Base-by-base conservation (phyloP, 1,140 invertebrate genomes). In the Mamestra configurata region DNA sequence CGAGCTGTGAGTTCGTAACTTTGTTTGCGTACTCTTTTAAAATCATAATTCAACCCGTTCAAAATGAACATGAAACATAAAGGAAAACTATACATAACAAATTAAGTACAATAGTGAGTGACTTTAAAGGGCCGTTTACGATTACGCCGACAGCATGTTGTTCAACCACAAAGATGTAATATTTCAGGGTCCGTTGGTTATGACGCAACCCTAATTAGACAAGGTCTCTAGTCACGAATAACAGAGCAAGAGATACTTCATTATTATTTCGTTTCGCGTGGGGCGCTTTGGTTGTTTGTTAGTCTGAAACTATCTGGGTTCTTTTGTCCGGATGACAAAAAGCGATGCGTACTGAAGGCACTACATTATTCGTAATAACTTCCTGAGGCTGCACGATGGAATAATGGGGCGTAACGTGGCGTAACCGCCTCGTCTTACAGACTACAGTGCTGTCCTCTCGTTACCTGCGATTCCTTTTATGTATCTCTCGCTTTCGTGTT, bases 291-390 rank as follows among this genome's bases (percentile, higher is more conserved):
- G 66, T 77, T 79, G 80, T 83, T 82, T 83, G 72, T 81, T 77
- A 64, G 53, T 77, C 81, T 79, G 81, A 72, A 86, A 79, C 80
- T 80, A 82, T 81, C 55, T 81, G 72, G 57, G 68, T 73, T 75
- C 77, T 83, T 87, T 88, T 88, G 83, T 88, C 71, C 75, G 37
- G 18, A 51, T 72, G 80, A 88, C 84, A 87, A 86, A 85, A 87
- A 86, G 81, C 78, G 79, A 53, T 70, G 81, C 79, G 80, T 82
- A 79, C 73, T 80, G 72, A 55, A 80, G 82, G 72, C 84, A 86
- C 86, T 86, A 85, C 84, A 87, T 87, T 87, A 87, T 80, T 84
- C 84, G 82, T 87, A 84, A 88, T 84, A 88, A 84, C 84, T 88
- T 84, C 82, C 83, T 82, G 83, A 86, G 84, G 70, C 66, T 79